Evolutionary conservation across 2,888 invertebrate species (phyloP), one percentile per base, ranked within the genome.

Genomic region (Endomychus coccineus): DNA sequence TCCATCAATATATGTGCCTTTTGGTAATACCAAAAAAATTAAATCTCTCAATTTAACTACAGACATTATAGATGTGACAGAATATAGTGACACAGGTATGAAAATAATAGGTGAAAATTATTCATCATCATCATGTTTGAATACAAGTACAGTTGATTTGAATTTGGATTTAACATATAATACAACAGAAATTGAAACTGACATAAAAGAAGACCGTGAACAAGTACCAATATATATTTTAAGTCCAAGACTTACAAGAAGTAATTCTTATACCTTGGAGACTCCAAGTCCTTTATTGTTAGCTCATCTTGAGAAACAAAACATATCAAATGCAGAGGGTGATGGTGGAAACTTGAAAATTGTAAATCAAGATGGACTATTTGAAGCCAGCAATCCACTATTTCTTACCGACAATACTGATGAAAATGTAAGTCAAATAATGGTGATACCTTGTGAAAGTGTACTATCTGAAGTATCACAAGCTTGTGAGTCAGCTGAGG

Each of bases 181-280:
- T 17, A n/a, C 24, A 16, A 16, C 17, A 16, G 16, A 29, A 12
- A n/a, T 28, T 16, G 6, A 16, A 10, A 10, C 6, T 28, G 23
- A 24, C 29, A 13, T 11, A 10, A n/a, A 13, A 9, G 4, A 15
- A 9, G 6, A 6, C 5, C 5, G 17, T 12, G 16, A 36, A 29
- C n/a, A 6, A 10, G 14, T 16, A n/a, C n/a, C n/a, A n/a, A n/a
- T n/a, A 6, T 14, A 24, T 23, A n/a, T 7, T 13, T 7, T 13
- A 3, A 71, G 57, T 66, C 69, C 57, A 64, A 68, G 50, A 46
- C 60, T 83, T 36, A 69, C 79, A 7, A 71, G 87, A 32, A 83
- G 83, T 53, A 78, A 81, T 42, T 89, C 89, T 0, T 89, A 88
- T 54, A 82, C 83, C 1, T 62, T 89, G 28, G 77, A 86, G 0